These are phyloP conservation scores for Spea multiplicata DNA, from an alignment of 2,113 vertebrate species.

Conservation along the genomic window DNA sequence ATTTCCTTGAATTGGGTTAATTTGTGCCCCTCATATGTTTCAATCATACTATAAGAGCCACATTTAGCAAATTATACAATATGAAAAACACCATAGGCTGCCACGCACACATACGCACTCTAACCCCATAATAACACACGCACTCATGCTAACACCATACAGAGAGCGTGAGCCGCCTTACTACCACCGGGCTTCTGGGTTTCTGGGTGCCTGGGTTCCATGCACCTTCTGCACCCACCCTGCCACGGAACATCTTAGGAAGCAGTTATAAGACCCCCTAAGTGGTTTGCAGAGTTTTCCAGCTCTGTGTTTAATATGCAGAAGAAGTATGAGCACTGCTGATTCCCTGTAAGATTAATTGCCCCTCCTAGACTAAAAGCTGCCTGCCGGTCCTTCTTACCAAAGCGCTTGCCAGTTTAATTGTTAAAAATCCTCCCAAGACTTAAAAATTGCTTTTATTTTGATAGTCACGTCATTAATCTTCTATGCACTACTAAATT, in stretches of 20 bases:
- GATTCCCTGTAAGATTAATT: neutral
- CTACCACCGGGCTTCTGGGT: no score
- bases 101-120: no score
- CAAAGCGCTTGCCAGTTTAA: neutral
- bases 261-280: neutral
- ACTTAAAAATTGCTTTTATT: slow-evolving; percentile 1
- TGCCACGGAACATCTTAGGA: neutral
- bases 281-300: neutral
- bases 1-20: neutral
- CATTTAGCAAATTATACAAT: slow-evolving; percentile 12
- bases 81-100: neutral
- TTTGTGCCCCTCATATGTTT: slow-evolving; percentile 3
- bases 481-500: slow-evolving; percentile 69
- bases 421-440: neutral
- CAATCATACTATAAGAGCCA: no score
- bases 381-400: neutral
- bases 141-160: no score
- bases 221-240: neutral
- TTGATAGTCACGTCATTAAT: slow-evolving; percentile 65
- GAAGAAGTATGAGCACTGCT: neutral
- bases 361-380: neutral
- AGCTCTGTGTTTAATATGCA: neutral
- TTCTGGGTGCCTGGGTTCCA: neutral
- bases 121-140: no score
- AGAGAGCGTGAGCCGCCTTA: no score